phyloP scores from a whole-genome alignment of 2,888 invertebrate species.

The Catocala nupta region DNA sequence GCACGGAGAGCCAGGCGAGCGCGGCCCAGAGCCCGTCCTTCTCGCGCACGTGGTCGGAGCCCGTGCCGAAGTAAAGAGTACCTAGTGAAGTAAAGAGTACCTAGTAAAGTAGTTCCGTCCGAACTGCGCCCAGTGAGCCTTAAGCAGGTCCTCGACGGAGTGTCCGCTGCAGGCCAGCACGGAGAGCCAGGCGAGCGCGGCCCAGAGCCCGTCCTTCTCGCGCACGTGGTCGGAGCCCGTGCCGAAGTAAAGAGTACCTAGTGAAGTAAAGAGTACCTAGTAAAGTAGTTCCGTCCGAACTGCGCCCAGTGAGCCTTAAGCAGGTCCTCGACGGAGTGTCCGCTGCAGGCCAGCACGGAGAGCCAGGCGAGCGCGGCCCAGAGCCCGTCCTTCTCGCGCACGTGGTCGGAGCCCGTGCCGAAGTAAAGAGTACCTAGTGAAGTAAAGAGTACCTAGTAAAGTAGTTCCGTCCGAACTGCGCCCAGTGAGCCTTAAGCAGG shows the following conservation, averaged over 20 bases:
- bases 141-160: conserved; percentile 94
- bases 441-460: too few species aligned
- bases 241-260: too few species aligned
- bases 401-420: conserved; percentile 99
- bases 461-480: conserved; percentile 96
- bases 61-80: conserved; percentile 99
- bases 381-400: conserved; percentile 99
- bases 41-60: conserved; percentile 99
- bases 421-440: too few species aligned
- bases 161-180: conserved; percentile 92
- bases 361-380: conserved; percentile 99
- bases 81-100: too few species aligned
- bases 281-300: conserved; percentile 96
- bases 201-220: conserved; percentile 99
- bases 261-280: too few species aligned
- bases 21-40: conserved; percentile 99
- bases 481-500: conserved; percentile 96
- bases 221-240: conserved; percentile 99
- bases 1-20: conserved; percentile 97
- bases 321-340: conserved; percentile 93
- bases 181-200: conserved; percentile 98
- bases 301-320: conserved; percentile 95
- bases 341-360: conserved; percentile 93
- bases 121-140: conserved; percentile 95
- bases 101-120: conserved; percentile 93